Base-by-base conservation (phyloP, 2,797 vertebrate genomes). In the Pempheris klunzingeri region DNA sequence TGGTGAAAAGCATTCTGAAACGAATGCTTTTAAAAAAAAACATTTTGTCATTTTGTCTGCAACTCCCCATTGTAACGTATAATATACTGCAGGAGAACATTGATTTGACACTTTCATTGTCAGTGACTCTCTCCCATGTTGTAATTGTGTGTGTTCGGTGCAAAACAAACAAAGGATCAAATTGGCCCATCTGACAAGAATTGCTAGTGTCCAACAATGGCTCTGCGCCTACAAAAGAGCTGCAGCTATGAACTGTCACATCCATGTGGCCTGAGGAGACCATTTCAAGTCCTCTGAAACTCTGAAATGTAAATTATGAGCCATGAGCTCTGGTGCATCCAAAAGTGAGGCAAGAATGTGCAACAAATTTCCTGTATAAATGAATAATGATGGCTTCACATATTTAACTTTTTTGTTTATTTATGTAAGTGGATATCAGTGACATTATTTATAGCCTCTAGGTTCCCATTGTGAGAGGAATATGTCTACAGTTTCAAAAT, bases 141-240 rank as follows among this genome's bases (percentile, higher is more conserved):
- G 85, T 87, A 82, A 84, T 85, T 83, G 82, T 87, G 47, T 41
- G 83, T 71, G 66, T 80, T 74, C 80, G 81, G 52, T 67, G 50
- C 64, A 90, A 90, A 88, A 92, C 84, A 91, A 92, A 90, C 80
- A 90, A 81, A 82, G 67, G 66, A 81, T 87, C 70, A 82, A 83
- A 91, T 78, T 55, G 82, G 61, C 43, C 78, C 66, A 20, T 81
- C 79, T 91, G 90, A 89, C 88, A 78, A 71, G 63, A 67, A 50
- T 70, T 61, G 62, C 86, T 50, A 24, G 46, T 73, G 75, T 77
- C 77, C 80, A 75, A 85, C 82, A 86, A 81, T 67, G 78, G 26
- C 54, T 83, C 58, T 52, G 59, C 18, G 46, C 13, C 55, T 8
- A 78, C 64, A 75, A 86, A 88, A 81, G 77, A 83, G 57, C 34